Base-by-base conservation (phyloP, 2,888 invertebrate species). In the Microchrysa polita region DNA sequence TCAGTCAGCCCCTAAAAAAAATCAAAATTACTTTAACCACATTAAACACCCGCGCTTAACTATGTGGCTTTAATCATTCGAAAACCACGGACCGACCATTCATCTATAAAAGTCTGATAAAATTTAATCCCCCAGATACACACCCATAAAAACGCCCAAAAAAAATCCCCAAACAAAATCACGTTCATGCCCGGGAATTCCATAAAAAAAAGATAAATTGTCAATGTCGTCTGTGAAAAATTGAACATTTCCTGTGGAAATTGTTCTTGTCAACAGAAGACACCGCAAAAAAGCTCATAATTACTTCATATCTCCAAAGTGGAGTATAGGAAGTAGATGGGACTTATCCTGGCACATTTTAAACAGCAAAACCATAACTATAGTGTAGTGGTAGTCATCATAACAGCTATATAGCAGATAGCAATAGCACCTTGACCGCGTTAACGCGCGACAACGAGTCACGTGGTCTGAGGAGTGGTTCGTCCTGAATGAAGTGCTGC, bases 271-370 rank as follows among this genome's bases (percentile, higher is more conserved):
- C 61, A 40, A 61, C 40, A 61, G 40, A 61, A 34, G 40, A 5
- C 16, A 34, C 27, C 27, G 27, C 27, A 34, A 34, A 34, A 34
- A 34, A 34, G 27, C 27, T 34, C 4, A 12, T 42, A 61, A 61
- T 61, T 61, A 61, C 61, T 23, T 61, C 61, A 61, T 42, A 34
- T 40, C 61, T 48, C 14, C n/a, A n/a, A n/a, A n/a, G n/a, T n/a
- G n/a, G n/a, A n/a, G n/a, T n/a, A n/a, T n/a, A n/a, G 48, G 5
- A 48, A 61, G 18, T 7, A n/a, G n/a, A n/a, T n/a, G n/a, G n/a
- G 27, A 34, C 27, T 34, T 34, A 5, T 34, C 27, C 7, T 34
- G n/a, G n/a, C 27, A 34, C 27, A 34, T 34, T 34, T 34, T 34
- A n/a, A n/a, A n/a, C 27, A 34, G 12, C 48, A 48, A 48, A n/a